Percentiles rank a stretch among this genome's conserved stretches.
Conservation (phyloP, 2,797 vertebrate species). For the Mus caroli region DNA sequence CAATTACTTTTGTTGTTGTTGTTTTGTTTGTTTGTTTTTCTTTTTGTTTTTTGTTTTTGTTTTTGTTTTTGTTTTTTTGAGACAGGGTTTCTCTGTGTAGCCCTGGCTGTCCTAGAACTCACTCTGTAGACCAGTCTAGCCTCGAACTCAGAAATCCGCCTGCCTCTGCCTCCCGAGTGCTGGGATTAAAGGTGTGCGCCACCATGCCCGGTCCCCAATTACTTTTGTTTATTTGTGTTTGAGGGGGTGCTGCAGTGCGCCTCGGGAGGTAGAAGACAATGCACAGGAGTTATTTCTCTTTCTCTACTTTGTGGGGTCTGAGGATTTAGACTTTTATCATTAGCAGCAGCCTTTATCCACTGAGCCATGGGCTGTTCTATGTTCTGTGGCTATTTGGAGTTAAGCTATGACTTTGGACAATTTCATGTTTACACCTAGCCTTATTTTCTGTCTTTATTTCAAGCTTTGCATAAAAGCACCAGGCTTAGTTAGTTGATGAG, state of each 20-base stretch:
- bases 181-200: too few relatives aligned
- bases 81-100: too few relatives aligned
- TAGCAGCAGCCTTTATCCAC: not conserved
- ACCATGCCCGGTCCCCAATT: too few relatives aligned
- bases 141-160: too few relatives aligned
- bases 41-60: too few relatives aligned
- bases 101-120: too few relatives aligned
- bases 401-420: not conserved
- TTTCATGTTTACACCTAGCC: not conserved
- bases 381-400: not conserved
- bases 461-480: not conserved
- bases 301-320: not conserved
- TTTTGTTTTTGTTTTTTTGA: too few relatives aligned
- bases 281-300: not conserved
- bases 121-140: too few relatives aligned
- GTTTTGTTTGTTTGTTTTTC: too few relatives aligned
- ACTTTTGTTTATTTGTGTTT: not conserved
- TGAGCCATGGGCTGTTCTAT: not conserved
- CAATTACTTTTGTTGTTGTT: not conserved
- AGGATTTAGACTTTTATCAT: not conserved
- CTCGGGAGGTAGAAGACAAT: not conserved
- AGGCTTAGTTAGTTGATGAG: not conserved
- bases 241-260: not conserved
- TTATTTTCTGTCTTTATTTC: not conserved
- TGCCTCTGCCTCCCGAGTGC: too few relatives aligned